Base-by-base conservation (phyloP, 2,113 vertebrate genomes). In the Oryzias woworae region DNA sequence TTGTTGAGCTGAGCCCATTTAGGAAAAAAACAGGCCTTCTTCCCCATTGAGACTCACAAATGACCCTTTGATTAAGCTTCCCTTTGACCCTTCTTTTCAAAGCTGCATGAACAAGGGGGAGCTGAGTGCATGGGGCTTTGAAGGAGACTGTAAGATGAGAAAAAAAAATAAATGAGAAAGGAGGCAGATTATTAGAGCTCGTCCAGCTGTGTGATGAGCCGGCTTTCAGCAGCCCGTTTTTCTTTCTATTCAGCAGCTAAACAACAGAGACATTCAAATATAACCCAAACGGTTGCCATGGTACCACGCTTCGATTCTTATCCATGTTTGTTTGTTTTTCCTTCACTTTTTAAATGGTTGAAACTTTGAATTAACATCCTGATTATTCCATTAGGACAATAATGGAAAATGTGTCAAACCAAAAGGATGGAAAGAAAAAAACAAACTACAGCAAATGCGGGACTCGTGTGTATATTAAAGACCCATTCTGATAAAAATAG, bases 211-310 rank as follows among this genome's bases (percentile, higher is more conserved):
- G 73, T 80, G 82, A 85, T 81, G 80, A 86, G 53, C 68, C 46
- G 75, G 81, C 82, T 90, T 91, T 90, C 82, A 89, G 71, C 56
- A 4, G 56, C 62, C 26, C 82, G 76, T 85, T 85, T 20, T 20
- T 67, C 71, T 85, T 82, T 74, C 82, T 83, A 80, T 83, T 88
- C 83, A 84, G 63, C 78, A 79, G 85, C 85, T 69, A 85, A 82
- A 82, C 91, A 81, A 92, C 90, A 92, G 74, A 80, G 58, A 78
- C 82, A 81, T 82, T 71, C 77, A 87, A 82, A 85, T 77, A 85
- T 78, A 83, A 84, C 68, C 36, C 52, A 78, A 82, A 81, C 79
- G 77, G 89, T 90, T 90, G 75, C 90, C 86, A 90, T 91, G 87
- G 81, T 65, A 76, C 61, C 87, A 88, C 74, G 61, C 76, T 80